Percentiles rank a stretch among this genome's conserved stretches.
Conservation (phyloP, 2,888 invertebrate genomes). For the Zootermopsis nevadensis region DNA sequence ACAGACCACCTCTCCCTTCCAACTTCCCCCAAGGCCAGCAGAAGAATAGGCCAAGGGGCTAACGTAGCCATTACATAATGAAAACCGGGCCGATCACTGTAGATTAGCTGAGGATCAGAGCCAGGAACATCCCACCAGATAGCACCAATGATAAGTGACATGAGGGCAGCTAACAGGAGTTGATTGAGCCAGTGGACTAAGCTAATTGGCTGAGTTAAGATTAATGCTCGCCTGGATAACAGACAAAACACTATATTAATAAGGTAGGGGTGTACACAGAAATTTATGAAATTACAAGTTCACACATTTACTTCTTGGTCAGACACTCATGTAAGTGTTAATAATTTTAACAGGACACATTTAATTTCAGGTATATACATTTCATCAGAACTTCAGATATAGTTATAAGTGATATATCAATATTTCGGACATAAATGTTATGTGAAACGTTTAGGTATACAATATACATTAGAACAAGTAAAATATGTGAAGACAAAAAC, state of each 20-base stretch:
- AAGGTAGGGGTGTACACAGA: too few relatives aligned
- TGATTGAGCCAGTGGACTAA: conserved; percentile 82
- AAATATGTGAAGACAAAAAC: too few relatives aligned
- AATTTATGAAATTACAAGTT: too few relatives aligned
- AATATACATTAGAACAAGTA: too few relatives aligned
- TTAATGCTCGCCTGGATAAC: conserved; percentile 62
- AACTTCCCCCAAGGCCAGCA: conserved; percentile 69
- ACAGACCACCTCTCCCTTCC: conserved; percentile 68
- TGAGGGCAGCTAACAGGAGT: conserved; percentile 80
- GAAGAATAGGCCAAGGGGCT: conserved; percentile 80
- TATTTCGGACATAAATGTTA: too few relatives aligned
- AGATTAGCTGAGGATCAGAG: conserved; percentile 72
- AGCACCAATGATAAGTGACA: conserved; percentile 86
- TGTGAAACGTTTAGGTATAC: too few relatives aligned
- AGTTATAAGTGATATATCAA: too few relatives aligned
- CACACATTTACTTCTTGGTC: too few relatives aligned
- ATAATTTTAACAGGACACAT: too few relatives aligned
- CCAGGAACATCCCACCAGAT: conserved; percentile 91
- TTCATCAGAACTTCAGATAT: too few relatives aligned
- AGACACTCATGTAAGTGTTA: too few relatives aligned
- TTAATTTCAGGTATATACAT: too few relatives aligned
- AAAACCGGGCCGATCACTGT: conserved; percentile 70
- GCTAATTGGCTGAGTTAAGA: conserved; percentile 89
- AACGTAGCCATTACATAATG: conserved; percentile 86
- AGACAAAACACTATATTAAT: conserved; percentile 42